A percentile compares a stretch with the other conserved stretches of the same genome.
These are phyloP conservation scores for Liopterus haemorrhoidalis DNA, from an alignment of 2,888 invertebrate species.

Conservation along the genomic window DNA sequence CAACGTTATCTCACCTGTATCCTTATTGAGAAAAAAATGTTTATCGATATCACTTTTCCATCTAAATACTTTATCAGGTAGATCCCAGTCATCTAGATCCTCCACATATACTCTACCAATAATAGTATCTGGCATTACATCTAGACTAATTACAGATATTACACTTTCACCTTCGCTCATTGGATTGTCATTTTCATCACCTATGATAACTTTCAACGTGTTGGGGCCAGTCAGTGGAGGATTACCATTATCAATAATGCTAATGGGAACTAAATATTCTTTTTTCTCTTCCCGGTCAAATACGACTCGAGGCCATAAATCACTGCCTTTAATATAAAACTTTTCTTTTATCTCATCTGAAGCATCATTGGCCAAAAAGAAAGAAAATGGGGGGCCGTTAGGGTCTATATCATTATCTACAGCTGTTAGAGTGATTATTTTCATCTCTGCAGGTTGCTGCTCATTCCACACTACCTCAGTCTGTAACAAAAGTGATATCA, in stretches of 20 bases:
- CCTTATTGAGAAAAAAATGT: conserved; percentile 66
- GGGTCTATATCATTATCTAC: conserved; percentile 77
- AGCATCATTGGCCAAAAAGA: conserved; percentile 60
- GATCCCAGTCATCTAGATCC: conserved; percentile 96
- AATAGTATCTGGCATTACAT: conserved; percentile 72
- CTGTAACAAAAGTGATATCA: conserved; percentile 40
- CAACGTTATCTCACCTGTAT: conserved; percentile 86
- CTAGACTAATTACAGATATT: conserved; percentile 93
- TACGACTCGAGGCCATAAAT: conserved; percentile 62
- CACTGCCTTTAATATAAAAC: conserved; percentile 64
- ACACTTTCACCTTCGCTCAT: conserved; percentile 84
- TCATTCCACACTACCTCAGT: conserved; percentile 79
- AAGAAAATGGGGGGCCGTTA: conserved; percentile 82
- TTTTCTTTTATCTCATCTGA: conserved; percentile 62
- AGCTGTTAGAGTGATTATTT: conserved; percentile 57
- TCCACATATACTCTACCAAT: conserved; percentile 91
- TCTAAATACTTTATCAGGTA: conserved; percentile 81
- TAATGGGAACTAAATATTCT: conserved; percentile 81
- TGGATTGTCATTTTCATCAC: conserved; percentile 88
- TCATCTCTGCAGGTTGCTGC: conserved; percentile 57
- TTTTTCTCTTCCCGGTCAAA: conserved; percentile 88
- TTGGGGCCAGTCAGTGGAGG: conserved; percentile 72
- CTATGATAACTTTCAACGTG: conserved; percentile 81
- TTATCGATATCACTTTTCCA: conserved; percentile 56
- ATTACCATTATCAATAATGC: conserved; percentile 79